These are phyloP conservation scores for Baccha elongata DNA, from an alignment of 2,888 invertebrate genomes.

Conservation along the genomic window DNA sequence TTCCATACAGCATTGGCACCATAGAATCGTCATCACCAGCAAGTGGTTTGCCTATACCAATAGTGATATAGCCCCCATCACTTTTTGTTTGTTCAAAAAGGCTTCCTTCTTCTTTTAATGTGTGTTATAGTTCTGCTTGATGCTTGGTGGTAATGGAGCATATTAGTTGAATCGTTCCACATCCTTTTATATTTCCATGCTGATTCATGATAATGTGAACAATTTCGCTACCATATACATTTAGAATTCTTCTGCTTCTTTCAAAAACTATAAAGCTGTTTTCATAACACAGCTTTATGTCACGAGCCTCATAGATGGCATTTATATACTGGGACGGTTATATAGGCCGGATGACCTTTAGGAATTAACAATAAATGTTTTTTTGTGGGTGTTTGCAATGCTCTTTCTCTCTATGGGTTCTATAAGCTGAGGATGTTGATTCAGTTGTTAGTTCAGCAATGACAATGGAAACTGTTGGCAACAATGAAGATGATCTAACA, in stretches of 20 bases:
- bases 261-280: not conserved
- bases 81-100: not conserved
- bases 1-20: constrained; percentile 28
- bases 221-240: constrained; percentile 38
- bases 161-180: constrained; percentile 63
- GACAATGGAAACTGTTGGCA: constrained; percentile 57
- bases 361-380: constrained; percentile 46
- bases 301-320: constrained; percentile 39
- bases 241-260: constrained; percentile 21
- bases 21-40: constrained; percentile 59
- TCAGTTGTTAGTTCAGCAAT: constrained; percentile 54
- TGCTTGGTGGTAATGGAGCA: constrained; percentile 52
- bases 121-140: constrained; percentile 21
- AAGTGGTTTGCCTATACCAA: constrained; percentile 30
- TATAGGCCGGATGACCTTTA: constrained; percentile 58
- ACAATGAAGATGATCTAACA: constrained; percentile 51
- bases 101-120: constrained; percentile 19
- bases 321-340: constrained; percentile 22
- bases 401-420: not conserved
- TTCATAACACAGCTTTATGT: constrained; percentile 32
- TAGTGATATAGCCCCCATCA: not conserved
- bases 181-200: constrained; percentile 44
- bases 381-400: constrained; percentile 1
- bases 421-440: constrained; percentile 34
- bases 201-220: constrained; percentile 65